A percentile compares a stretch with the other conserved stretches of the same genome.
Evolutionary conservation across 1,140 invertebrate species (phyloP).

Genomic region (Parasteatoda tepidariorum): DNA sequence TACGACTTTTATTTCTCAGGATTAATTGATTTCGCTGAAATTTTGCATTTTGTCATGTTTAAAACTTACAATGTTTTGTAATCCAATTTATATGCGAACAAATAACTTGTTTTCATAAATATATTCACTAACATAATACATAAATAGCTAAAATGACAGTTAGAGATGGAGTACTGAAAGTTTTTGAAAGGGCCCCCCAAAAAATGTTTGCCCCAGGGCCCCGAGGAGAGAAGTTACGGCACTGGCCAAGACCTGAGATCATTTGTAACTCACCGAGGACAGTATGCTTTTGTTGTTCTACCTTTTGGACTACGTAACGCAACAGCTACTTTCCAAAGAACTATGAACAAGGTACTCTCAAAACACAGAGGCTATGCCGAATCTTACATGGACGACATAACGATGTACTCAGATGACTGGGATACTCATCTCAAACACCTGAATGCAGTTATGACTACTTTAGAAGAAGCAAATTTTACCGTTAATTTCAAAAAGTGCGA

Average conservation of each 20-base stretch:
- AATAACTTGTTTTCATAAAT: too few species aligned
- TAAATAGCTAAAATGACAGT: too few species aligned
- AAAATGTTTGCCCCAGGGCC: background rate
- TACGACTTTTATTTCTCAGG: too few species aligned
- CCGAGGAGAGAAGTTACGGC: background rate
- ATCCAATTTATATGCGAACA: too few species aligned
- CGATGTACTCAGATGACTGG: conserved; percentile 31
- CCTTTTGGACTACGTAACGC: background rate
- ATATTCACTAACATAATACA: too few species aligned
- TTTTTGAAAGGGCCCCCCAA: too few species aligned
- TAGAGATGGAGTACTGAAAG: too few species aligned
- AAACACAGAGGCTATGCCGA: background rate
- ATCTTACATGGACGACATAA: conserved; percentile 65
- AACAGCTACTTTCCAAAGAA: background rate
- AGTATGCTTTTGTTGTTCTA: background rate
- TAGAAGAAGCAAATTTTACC: conserved; percentile 25
- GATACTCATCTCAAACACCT: conserved; percentile 57
- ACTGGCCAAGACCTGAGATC: background rate
- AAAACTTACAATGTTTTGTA: too few species aligned
- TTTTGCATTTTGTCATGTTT: too few species aligned
- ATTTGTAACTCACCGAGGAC: background rate
- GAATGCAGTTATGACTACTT: conserved; percentile 51
- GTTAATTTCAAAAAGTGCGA: conserved; percentile 65
- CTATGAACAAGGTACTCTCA: background rate
- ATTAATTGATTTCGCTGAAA: too few species aligned